Evolutionary conservation across 2,797 vertebrate genomes (phyloP), one percentile per base, ranked within the genome.

Genomic region (Cirrhinus mrigala): DNA sequence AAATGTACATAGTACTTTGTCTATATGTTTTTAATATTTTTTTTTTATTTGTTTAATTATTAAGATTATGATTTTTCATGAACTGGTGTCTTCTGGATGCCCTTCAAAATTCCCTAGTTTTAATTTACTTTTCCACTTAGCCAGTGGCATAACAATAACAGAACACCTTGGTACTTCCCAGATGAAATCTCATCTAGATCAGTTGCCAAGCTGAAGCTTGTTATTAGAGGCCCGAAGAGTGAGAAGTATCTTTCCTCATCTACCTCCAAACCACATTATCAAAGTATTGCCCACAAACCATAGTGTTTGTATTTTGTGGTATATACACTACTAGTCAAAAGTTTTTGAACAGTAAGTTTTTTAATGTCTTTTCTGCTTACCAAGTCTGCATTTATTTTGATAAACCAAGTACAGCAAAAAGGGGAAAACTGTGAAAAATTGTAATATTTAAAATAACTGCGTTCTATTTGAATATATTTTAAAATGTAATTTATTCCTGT

Each of bases 91-190:
- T 50, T 46, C 24, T 44, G n/a, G 14, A 29, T 52, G 46, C 29
- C 64, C n/a, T 33, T 64, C 68, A 80, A 80, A 74, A 75, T 74
- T 24, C 20, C 10, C 60, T 74, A 40, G 3, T 9, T 58, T 58
- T 62, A 4, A 54, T 33, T 54, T 75, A 48, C 79, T n/a, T 27
- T 18, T 85, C 37, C 7, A 3, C 68, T 11, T 78, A 18, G 3
- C 16, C 44, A 11, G 5, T 20, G 3, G 16, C 3, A 7, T 71
- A 4, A 33, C 2, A 12, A 58, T 3, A n/a, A 18, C 8, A 16
- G 11, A 29, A 50, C 58, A 64, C 56, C 3, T 22, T 64, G 85
- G 85, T 82, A 66, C 81, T 86, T 83, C 14, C 85, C 85, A 33
- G 4, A 9, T 71, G 18, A 29, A 54, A 33, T 29, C 15, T 83